phyloP scores from a whole-genome alignment of 2,888 invertebrate genomes.

The Hipparchia semele region DNA sequence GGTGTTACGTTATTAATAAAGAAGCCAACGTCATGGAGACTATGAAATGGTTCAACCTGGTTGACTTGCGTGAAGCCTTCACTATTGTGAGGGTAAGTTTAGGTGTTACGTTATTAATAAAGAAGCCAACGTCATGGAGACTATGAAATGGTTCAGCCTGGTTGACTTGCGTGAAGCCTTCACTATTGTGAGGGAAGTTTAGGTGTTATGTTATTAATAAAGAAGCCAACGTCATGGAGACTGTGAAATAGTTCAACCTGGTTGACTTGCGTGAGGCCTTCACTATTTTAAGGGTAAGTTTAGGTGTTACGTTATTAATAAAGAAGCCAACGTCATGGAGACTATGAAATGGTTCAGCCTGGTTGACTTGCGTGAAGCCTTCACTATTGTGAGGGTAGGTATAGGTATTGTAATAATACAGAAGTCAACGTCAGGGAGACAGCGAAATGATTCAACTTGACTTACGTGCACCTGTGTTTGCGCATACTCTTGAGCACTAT shows the following conservation, averaged over 20 bases:
- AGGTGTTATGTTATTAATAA: not conserved
- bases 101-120: not conserved
- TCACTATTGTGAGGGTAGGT: too few relatives aligned
- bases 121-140: conserved; percentile 35
- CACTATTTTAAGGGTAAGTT: conserved; percentile 11
- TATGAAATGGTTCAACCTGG: conserved; percentile 29
- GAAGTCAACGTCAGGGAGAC: too few relatives aligned
- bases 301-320: not conserved
- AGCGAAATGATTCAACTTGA: too few relatives aligned
- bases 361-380: too few relatives aligned
- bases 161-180: conserved; percentile 14
- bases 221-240: conserved; percentile 35
- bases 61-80: conserved; percentile 11
- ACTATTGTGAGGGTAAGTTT: conserved; percentile 11
- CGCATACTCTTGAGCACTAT: too few relatives aligned
- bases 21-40: conserved; percentile 36
- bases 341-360: too few relatives aligned
- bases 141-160: conserved; percentile 30
- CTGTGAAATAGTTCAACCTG: conserved; percentile 30
- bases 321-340: too few relatives aligned
- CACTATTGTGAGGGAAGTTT: conserved; percentile 5
- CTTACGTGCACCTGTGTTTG: too few relatives aligned
- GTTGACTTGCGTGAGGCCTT: conserved; percentile 12
- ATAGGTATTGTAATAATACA: too few relatives aligned
- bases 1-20: not conserved